Evolutionary conservation across 1,140 invertebrate genomes (phyloP), one percentile per base, ranked within the genome.

Genomic region (Protaetia brevitarsis): DNA sequence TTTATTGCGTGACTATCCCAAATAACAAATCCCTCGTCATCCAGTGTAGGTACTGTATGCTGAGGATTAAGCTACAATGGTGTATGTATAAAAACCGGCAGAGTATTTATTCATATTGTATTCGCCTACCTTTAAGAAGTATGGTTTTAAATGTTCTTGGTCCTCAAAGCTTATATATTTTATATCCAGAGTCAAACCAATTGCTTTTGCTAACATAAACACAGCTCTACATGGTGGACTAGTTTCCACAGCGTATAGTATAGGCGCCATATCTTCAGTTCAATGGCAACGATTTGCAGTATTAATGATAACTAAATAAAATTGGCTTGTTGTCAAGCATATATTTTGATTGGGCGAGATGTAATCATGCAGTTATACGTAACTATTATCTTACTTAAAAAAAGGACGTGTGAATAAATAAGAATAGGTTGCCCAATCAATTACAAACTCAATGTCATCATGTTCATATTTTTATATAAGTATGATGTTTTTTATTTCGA

Each of bases 81-180:
- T 13, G 2, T 1, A 45, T n/a, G n/a, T n/a, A n/a, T n/a, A n/a
- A n/a, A n/a, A n/a, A n/a, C n/a, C n/a, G n/a, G n/a, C n/a, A n/a
- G n/a, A n/a, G n/a, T 7, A 34, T 34, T 34, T 34, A 34, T 34
- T 7, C n/a, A 34, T 34, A 34, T 8, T 57, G 23, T 34, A 21
- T 23, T 23, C 37, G 27, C 59, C 56, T 71, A 84, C 85, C 78
- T 83, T 83, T 3, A 85, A 63, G 74, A 85, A 88, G 69, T 84
- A 84, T 64, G 85, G 82, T 57, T 79, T 83, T 13, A 85, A 69
- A 61, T 87, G 83, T 67, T 88, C 85, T 58, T 19, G 16, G 16
- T 56, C 26, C 1, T 6, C 7, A 10, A 59, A 6, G 30, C 30
- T 31, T n/a, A 59, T n/a, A 29, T 29, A 11, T 59, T 59, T n/a